Percentiles rank a stretch among this genome's conserved stretches.
These are phyloP conservation scores for Gonocerus acuteangulatus DNA, from an alignment of 2,888 invertebrate species.

Conservation along the genomic window DNA sequence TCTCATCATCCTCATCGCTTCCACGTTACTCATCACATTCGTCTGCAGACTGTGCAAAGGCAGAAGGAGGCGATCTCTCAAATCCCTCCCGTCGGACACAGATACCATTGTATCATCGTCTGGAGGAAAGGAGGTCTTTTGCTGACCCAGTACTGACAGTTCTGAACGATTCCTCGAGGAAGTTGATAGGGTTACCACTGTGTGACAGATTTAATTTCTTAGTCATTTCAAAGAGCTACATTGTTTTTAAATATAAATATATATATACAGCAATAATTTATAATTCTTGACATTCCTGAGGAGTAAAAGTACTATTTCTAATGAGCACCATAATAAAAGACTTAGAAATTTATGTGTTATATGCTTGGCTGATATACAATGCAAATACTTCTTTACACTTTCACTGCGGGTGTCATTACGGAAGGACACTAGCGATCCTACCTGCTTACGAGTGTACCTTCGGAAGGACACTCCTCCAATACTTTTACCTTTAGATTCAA, in stretches of 20 bases:
- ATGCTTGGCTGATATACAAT: too few species aligned
- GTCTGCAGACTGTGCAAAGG: slow-evolving; percentile 47
- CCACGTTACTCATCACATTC: slow-evolving; percentile 34
- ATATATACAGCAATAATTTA: background rate
- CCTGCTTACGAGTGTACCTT: too few species aligned
- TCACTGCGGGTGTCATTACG: too few species aligned
- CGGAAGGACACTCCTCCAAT: too few species aligned
- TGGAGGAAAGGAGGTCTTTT: slow-evolving; percentile 81
- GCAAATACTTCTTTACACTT: too few species aligned
- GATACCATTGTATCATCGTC: slow-evolving; percentile 39
- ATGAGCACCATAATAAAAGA: too few species aligned
- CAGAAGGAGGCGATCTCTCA: slow-evolving; percentile 50
- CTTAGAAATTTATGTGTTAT: too few species aligned
- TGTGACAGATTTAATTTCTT: slow-evolving; percentile 54
- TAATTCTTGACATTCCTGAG: background rate
- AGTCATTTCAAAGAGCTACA: background rate
- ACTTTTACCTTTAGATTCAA: too few species aligned
- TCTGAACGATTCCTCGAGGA: slow-evolving; percentile 82
- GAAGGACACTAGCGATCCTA: too few species aligned
- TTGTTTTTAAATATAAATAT: background rate
- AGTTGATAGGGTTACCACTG: slow-evolving; percentile 81
- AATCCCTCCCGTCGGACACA: slow-evolving; percentile 50
- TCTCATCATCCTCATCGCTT: slow-evolving; percentile 33
- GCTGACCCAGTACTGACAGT: slow-evolving; percentile 87
- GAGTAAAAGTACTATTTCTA: too few species aligned